Evolutionary conservation across 2,888 invertebrate species (phyloP), one percentile per base, ranked within the genome.

Genomic region (Biston stratarius): DNA sequence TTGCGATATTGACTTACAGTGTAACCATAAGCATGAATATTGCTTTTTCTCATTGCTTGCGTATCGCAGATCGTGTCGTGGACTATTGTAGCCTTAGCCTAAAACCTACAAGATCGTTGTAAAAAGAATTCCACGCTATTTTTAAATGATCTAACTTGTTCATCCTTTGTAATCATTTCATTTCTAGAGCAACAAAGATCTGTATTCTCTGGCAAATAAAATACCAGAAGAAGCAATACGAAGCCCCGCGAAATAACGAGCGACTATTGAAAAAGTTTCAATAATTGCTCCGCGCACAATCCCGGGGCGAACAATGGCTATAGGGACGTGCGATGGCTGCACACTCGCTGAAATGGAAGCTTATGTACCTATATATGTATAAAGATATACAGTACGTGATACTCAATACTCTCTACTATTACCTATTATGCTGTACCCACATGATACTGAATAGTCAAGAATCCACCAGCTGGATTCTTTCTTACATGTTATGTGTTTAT

Each of bases 211-310:
- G 14, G 70, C 72, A 74, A 71, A 73, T 70, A 58, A 61, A 66
- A 57, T 56, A 60, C 48, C 40, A 59, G 34, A 53, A 65, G 42
- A 40, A 47, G 47, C 65, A 56, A 60, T 60, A 58, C 58, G n/a
- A 57, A 61, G 57, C 67, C 33, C 57, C 48, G 61, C 66, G 69
- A 74, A 64, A 72, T 69, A 80, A 74, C 77, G 72, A 73, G 67
- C 65, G 69, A 55, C 56, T 80, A 84, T 85, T 83, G 82, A 83
- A 86, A 86, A 85, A 85, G 80, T 85, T 85, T 83, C 78, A 83
- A 84, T 85, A 83, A 84, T 84, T 81, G 72, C 61, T 70, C 68
- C 56, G 56, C 64, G 62, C 68, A 61, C 62, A 69, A 65, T 61
- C 59, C 59, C 53, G 45, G 33, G 12, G n/a, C 53, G 49, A 59